These are phyloP conservation scores for Apostichopus japonicus DNA, from an alignment of 35 echinoderm and acorn worm species.

Conservation along the genomic window DNA sequence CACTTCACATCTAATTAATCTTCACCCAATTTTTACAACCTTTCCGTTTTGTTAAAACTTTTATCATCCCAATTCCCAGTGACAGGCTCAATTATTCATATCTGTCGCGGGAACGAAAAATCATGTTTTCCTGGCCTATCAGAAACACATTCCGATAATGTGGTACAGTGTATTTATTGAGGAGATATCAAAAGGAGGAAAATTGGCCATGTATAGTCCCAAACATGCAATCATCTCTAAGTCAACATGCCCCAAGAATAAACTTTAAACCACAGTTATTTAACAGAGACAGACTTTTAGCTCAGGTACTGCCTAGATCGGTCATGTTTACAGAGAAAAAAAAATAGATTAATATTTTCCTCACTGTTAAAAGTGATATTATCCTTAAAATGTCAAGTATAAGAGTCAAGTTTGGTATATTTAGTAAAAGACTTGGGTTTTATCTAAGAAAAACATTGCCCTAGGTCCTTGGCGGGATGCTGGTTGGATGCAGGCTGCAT, in stretches of 20 bases:
- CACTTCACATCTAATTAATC: too few relatives aligned
- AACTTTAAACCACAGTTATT: slow-evolving; percentile 41
- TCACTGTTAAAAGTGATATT: slow-evolving; percentile 53
- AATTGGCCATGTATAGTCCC: not conserved
- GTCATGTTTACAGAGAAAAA: slow-evolving; percentile 25
- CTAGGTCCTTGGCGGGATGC: slow-evolving; percentile 44
- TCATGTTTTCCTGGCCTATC: too few relatives aligned
- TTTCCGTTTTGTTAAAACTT: too few relatives aligned
- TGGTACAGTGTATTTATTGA: too few relatives aligned
- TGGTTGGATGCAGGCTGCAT: not conserved
- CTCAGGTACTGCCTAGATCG: not conserved
- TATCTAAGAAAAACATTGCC: slow-evolving; percentile 58
- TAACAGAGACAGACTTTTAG: not conserved
- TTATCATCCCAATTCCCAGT: too few relatives aligned
- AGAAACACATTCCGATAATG: too few relatives aligned
- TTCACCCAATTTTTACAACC: too few relatives aligned
- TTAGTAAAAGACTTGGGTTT: slow-evolving; percentile 7
- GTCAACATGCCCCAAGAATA: slow-evolving; percentile 19
- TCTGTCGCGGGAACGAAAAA: too few relatives aligned
- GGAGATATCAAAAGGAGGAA: too few relatives aligned
- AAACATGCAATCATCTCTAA: not conserved
- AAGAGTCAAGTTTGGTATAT: slow-evolving; percentile 29
- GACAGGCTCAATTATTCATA: too few relatives aligned
- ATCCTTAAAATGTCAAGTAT: slow-evolving; percentile 36
- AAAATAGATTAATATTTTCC: slow-evolving; percentile 13